Conservation (phyloP, 2,113 vertebrate genomes). For the Numida meleagris region DNA sequence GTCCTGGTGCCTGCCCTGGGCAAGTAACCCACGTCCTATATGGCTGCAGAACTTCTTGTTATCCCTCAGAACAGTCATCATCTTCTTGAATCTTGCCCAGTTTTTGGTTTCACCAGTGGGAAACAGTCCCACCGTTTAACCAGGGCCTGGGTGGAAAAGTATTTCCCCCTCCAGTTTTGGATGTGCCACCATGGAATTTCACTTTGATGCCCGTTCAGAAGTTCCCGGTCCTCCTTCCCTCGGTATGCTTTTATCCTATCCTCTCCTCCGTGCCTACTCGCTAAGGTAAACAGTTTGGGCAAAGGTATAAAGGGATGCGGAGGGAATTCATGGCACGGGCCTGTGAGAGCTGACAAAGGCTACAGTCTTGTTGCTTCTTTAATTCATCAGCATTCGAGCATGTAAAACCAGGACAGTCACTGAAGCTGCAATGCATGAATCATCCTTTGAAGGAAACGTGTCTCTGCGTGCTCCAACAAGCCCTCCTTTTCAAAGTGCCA, state of each 20-base stretch:
- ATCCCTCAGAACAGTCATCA: fast-evolving
- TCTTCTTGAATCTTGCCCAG: not conserved
- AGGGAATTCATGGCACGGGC: not conserved
- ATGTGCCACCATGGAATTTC: not conserved
- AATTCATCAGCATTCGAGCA: constrained; percentile 32
- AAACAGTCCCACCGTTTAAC: not conserved
- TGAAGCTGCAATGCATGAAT: constrained; percentile 9
- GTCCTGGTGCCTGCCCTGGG: fast-evolving
- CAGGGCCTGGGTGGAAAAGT: not conserved
- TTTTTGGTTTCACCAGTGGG: not conserved
- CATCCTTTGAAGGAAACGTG: constrained; percentile 44
- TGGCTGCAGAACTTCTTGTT: not conserved
- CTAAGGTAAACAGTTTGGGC: not conserved
- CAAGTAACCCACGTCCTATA: not conserved
- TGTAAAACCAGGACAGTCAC: constrained; percentile 36
- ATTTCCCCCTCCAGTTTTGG: not conserved
- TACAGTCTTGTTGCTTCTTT: constrained; percentile 3
- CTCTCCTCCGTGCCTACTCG: not conserved
- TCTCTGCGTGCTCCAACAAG: constrained; percentile 59
- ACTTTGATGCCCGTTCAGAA: not conserved
- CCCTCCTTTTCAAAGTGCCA: constrained; percentile 37
- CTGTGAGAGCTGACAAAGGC: not conserved
- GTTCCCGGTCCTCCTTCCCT: not conserved
- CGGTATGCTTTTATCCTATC: not conserved
- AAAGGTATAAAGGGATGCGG: not conserved